Percentiles rank a stretch among this genome's conserved stretches.
Evolutionary conservation across 2,888 invertebrate species (phyloP).

Genomic region (Phortica okadai): DNA sequence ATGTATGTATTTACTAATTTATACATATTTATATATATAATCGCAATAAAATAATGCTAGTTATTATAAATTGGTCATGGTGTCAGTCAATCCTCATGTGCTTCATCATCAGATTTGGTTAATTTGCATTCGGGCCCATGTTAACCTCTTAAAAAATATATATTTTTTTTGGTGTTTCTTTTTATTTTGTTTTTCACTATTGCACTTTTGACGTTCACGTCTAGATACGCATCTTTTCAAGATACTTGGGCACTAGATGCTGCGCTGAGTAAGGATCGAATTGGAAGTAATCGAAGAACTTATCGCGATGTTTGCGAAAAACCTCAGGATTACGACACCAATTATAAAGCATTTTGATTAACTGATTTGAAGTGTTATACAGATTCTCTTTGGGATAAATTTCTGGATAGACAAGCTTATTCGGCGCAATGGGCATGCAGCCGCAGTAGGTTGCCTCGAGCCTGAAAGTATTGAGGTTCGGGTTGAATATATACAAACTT

Average conservation of each 20-base stretch:
- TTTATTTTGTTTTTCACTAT: not conserved
- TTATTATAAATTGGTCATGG: conserved; percentile 18
- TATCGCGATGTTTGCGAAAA: conserved; percentile 73
- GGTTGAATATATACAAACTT: not conserved
- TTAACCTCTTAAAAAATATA: no score
- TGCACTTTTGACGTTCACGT: conserved; percentile 12
- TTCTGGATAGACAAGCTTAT: conserved; percentile 84
- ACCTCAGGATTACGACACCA: conserved; percentile 78
- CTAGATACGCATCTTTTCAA: conserved; percentile 72
- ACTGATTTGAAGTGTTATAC: conserved; percentile 79
- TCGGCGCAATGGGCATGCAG: conserved; percentile 84
- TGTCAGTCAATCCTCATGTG: not conserved
- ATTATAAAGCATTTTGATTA: conserved; percentile 78
- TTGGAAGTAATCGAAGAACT: conserved; percentile 73
- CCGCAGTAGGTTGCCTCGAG: conserved; percentile 83
- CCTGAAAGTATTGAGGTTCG: conserved; percentile 72
- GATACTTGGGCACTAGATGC: conserved; percentile 75
- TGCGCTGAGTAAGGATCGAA: conserved; percentile 76
- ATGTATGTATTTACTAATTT: not conserved
- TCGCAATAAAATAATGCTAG: no score
- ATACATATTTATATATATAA: conserved; percentile 11
- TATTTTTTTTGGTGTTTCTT: no score
- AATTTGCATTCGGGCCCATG: no score
- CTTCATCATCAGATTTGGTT: no score
- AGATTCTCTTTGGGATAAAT: conserved; percentile 81